A percentile compares a stretch with the other conserved stretches of the same genome.
phyloP scores from a whole-genome alignment of 2,113 vertebrate species.

The Phaethornis superciliosus region DNA sequence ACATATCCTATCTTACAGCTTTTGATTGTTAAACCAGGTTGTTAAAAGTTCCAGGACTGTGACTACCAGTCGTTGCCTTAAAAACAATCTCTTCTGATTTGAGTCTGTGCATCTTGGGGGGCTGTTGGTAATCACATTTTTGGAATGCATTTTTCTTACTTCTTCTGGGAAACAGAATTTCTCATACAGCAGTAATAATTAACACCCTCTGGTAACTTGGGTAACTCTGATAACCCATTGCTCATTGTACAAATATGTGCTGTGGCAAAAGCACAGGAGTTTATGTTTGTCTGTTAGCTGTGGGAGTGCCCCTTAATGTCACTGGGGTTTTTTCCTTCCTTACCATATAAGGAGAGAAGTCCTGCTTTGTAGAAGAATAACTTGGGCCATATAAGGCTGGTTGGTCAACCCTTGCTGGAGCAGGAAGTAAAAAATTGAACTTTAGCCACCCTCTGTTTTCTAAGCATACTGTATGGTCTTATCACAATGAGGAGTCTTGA shows the following conservation, averaged over 20 bases:
- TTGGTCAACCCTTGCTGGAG: conserved; percentile 38
- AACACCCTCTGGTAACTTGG: background rate
- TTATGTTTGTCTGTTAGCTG: conserved; percentile 56
- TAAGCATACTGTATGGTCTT: background rate
- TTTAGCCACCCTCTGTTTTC: conserved; percentile 41
- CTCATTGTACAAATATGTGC: conserved; percentile 45
- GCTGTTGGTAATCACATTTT: background rate
- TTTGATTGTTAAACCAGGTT: conserved; percentile 17
- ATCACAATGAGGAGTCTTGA: conserved; percentile 6
- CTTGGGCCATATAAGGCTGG: conserved; percentile 61
- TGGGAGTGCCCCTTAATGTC: conserved; percentile 72
- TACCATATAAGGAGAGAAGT: conserved; percentile 85
- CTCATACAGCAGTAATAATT: background rate
- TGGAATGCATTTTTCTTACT: background rate
- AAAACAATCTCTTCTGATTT: background rate
- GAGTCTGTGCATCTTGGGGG: background rate
- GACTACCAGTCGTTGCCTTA: background rate
- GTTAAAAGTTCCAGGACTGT: background rate
- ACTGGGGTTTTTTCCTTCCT: conserved; percentile 62
- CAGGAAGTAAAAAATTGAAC: conserved; percentile 70
- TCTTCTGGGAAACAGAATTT: background rate
- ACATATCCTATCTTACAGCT: background rate
- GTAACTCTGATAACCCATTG: background rate
- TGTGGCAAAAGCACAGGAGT: conserved; percentile 2
- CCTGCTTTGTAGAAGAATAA: conserved; percentile 49